Base-by-base conservation (phyloP, 53 echinoderm and acorn worm genomes). In the Zoroaster sp. region DNA sequence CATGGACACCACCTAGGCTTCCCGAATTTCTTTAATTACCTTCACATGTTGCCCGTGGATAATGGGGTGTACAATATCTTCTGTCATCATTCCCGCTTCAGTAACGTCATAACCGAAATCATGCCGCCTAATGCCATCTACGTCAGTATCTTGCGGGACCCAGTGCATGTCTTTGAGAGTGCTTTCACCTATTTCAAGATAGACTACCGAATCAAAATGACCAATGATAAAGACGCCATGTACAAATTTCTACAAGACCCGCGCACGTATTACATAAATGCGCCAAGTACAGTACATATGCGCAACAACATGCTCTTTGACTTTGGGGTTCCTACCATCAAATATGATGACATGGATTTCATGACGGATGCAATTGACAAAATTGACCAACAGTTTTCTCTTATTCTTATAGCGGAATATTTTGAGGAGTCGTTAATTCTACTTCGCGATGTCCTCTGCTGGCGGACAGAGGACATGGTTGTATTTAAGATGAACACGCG, bases 141-240 rank as follows among this genome's bases (percentile, higher is more conserved):
- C 87, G 93, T 99, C 85, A 99, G 94, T 25, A 99, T 99, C 45
- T 71, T 99, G 4, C 89, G 99, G 0, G 99, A 99, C 78, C 99
- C 99, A 0, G 99, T 99, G 33, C 87, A 83, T 34, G 99, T 99
- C 33, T 99, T 99, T 75, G 99, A 99, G 88, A 99, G 99, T 46
- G 94, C 99, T 28, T 99, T 99, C 85, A 99, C 94, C 54, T 99
- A 96, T 55, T 99, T 99, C 83, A 95, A 95, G 66, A 96, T 99
- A 36, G 99, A 93, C 39, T 82, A 89, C 71, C 54, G 99, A 36
- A 76, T 94, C 37, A 91, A 90, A n/a, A 91, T 92, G 89, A 75
- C 88, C 7, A 87, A 91, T 44, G 92, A 99, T 59, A 88, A 93
- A 11, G 79, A 91, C 9, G 99, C 99, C 13, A 69, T 99, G 91